These are phyloP conservation scores for Serripes groenlandicus DNA, from an alignment of 2,888 invertebrate species.

Conservation along the genomic window DNA sequence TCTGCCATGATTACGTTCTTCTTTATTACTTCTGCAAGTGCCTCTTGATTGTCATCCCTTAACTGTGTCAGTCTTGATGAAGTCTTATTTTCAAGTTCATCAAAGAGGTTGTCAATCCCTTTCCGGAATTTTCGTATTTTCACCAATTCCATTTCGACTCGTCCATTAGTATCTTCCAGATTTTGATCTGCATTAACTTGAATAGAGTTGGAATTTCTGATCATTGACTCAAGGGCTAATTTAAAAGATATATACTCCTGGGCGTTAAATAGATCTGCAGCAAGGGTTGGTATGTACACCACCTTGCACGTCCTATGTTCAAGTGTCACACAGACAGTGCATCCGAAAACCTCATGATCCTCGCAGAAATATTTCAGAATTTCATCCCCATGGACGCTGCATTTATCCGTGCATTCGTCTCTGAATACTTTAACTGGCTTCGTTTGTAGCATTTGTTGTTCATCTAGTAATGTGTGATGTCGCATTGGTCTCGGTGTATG, in stretches of 20 bases:
- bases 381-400: not conserved
- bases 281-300: slow-evolving; percentile 19
- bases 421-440: not conserved
- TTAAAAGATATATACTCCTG: not conserved
- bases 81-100: not conserved
- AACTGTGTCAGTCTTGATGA: not conserved
- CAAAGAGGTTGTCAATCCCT: not conserved
- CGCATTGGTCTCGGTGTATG: not conserved
- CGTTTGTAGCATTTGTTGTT: not conserved
- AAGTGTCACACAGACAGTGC: slow-evolving; percentile 18
- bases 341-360: slow-evolving; percentile 10
- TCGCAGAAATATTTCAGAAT: slow-evolving; percentile 23
- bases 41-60: not conserved
- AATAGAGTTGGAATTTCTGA: not conserved
- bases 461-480: slow-evolving; percentile 5
- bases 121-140: not conserved
- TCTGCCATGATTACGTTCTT: too few species aligned
- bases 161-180: not conserved
- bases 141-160: not conserved
- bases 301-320: slow-evolving; percentile 16
- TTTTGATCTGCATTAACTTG: not conserved
- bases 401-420: slow-evolving; percentile 10
- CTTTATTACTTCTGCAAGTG: not conserved
- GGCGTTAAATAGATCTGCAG: not conserved
- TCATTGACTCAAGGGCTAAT: not conserved